Base-by-base conservation (phyloP, 2,888 invertebrate species). In the Vanessa cardui region DNA sequence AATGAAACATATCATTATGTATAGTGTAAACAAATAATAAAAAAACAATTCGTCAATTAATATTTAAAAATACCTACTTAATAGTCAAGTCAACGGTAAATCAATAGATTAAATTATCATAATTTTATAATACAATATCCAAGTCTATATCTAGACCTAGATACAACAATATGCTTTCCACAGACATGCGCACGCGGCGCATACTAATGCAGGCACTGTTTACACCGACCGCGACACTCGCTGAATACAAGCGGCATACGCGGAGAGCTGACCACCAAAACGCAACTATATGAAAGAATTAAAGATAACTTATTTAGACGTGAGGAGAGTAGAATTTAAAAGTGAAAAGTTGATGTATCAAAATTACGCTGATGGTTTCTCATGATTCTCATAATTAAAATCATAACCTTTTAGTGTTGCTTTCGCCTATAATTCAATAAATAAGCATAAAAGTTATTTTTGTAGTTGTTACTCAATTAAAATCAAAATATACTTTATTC, bases 121-220 rank as follows among this genome's bases (percentile, higher is more conserved):
- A 56, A 56, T 56, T 56, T 39, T 56, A 39, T 33, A 56, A 33
- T 56, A 56, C 56, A 56, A 56, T 56, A 39, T 39, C 31, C 54
- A 54, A 33, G 31, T 16, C 33, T 56, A 56, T 33, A 56, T 54
- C 31, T 56, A 66, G 60, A 47, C 46, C 46, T 46, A 54, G n/a
- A 33, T 21, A 44, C 58, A 49, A 60, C 50, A 50, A 52, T 66
- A 31, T 58, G 66, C 66, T 70, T 66, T 70, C 69, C 69, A 49
- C 18, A 39, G 62, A 18, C 46, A 9, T 20, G 59, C 16, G 45
- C n/a, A 54, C 44, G 26, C 58, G 44, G n/a, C 62, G 72, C 68
- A 72, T 72, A 70, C 68, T 70, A 66, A 72, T 72, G 68, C 64
- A 59, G 61, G 50, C 39, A 64, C 66, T 69, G 69, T 72, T 69